phyloP scores from a whole-genome alignment of 2,113 vertebrate species.

The Rhinolophus ferrumequinum region DNA sequence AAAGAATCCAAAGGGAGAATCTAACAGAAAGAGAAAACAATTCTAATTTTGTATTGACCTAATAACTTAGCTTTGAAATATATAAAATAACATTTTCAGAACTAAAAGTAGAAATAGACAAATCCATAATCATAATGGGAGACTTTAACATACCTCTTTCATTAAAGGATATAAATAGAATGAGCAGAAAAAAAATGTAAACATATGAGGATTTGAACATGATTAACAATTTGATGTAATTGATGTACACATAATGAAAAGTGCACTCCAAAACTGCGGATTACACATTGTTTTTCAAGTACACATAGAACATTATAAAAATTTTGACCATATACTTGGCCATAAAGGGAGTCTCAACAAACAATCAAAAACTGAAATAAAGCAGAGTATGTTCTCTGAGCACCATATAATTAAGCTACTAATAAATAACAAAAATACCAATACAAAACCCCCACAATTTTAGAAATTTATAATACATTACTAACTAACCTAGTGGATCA shows the following conservation, averaged over 20 bases:
- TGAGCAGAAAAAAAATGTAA: neutral
- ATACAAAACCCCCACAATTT: neutral
- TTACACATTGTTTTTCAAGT: neutral
- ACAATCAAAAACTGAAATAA: neutral
- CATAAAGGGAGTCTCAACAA: neutral
- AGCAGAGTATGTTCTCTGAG: neutral
- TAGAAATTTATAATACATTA: neutral
- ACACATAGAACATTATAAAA: neutral
- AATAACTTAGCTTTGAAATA: neutral
- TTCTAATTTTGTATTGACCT: neutral
- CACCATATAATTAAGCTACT: neutral
- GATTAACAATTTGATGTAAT: neutral
- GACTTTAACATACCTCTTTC: neutral
- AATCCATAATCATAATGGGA: neutral
- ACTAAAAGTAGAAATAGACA: neutral
- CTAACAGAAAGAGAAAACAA: neutral
- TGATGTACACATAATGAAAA: neutral
- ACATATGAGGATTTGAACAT: neutral
- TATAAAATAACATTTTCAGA: neutral
- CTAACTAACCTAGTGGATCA: neutral
- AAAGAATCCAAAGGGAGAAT: neutral
- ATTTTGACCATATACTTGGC: neutral
- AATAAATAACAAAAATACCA: neutral
- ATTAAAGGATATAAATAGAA: neutral
- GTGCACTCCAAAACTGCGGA: neutral